phyloP scores from a whole-genome alignment of 2,113 vertebrate genomes.

The Oreochromis spilurus region DNA sequence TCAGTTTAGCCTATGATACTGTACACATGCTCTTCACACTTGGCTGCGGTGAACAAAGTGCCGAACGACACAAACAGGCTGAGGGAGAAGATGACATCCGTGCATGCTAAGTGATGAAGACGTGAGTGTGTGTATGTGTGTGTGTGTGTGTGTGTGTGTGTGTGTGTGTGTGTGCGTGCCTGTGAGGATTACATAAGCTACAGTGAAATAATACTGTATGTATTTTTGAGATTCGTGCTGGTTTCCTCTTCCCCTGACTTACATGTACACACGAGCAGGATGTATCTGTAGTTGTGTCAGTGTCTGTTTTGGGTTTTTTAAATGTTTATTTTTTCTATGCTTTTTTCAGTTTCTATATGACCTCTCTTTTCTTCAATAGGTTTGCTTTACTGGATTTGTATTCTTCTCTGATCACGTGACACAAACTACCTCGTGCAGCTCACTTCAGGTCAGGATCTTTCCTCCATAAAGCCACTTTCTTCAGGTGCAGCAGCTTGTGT shows the following conservation, averaged over 20 bases:
- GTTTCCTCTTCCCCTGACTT: rapidly evolving
- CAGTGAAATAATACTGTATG: not conserved
- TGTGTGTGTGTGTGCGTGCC: not conserved
- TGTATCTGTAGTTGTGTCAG: not conserved
- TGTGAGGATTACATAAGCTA: not conserved
- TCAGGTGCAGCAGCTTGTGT: not conserved
- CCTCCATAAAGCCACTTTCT: not conserved
- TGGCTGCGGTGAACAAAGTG: not conserved
- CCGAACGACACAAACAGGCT: not conserved
- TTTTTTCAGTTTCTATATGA: not conserved
- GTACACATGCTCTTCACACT: not conserved
- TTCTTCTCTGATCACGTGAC: conserved; percentile 19
- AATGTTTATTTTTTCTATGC: not conserved
- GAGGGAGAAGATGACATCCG: not conserved
- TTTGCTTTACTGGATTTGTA: not conserved
- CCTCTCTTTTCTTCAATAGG: not conserved
- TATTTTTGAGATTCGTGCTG: not conserved
- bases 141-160: not conserved
- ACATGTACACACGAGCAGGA: not conserved
- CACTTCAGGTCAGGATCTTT: not conserved
- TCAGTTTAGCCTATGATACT: not conserved
- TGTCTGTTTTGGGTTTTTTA: not conserved
- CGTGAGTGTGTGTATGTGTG: rapidly evolving
- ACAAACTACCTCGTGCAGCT: conserved; percentile 44
- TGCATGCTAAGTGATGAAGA: not conserved